Conservation (phyloP, 2,113 vertebrate species). For the Polyodon spathula region DNA sequence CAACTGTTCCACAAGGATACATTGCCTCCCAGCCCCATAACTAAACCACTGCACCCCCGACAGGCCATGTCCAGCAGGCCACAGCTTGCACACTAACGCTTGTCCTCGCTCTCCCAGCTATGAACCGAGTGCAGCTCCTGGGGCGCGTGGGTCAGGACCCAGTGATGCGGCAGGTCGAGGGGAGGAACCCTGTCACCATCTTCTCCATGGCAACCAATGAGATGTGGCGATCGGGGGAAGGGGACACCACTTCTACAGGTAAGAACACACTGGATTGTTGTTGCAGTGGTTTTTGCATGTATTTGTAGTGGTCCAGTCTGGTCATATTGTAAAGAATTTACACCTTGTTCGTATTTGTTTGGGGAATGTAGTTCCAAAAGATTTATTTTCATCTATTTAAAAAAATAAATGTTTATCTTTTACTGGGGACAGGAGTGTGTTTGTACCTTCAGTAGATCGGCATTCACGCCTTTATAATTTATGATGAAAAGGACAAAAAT, state of each 20-base stretch:
- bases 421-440: too few relatives aligned
- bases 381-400: not conserved
- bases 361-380: not conserved
- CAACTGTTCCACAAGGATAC: not conserved
- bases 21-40: not conserved
- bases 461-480: too few relatives aligned
- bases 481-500: too few relatives aligned
- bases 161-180: constrained; percentile 89
- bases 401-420: too few relatives aligned
- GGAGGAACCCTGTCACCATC: constrained; percentile 88
- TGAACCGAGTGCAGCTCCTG: constrained; percentile 85
- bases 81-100: not conserved
- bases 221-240: constrained; percentile 83
- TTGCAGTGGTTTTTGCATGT: not conserved
- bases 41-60: too few relatives aligned
- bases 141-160: constrained; percentile 93
- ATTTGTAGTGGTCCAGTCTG: too few relatives aligned
- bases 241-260: constrained; percentile 54
- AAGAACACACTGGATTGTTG: not conserved
- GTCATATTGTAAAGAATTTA: too few relatives aligned
- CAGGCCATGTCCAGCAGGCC: not conserved
- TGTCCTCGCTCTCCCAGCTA: constrained; percentile 48
- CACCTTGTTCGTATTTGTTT: too few relatives aligned
- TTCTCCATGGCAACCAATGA: constrained; percentile 95
- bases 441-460: too few relatives aligned